Conservation (phyloP, 2,888 invertebrate genomes). For the Itoplectis maculator region DNA sequence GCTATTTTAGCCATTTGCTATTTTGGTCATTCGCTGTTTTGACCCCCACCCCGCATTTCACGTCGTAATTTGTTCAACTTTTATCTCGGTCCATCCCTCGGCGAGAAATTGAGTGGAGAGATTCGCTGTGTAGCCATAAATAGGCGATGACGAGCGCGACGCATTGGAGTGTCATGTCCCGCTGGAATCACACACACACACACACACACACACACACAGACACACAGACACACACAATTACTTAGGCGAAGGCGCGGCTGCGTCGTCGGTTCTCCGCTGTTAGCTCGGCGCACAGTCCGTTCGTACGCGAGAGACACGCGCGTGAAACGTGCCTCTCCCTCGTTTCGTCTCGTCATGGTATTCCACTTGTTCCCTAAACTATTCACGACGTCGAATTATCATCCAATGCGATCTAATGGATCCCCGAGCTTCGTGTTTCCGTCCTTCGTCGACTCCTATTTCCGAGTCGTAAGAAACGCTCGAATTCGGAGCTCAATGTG, state of each 20-base stretch:
- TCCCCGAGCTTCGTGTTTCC: not conserved
- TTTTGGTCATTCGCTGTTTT: no score
- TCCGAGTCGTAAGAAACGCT: not conserved
- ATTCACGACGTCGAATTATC: slow-evolving; percentile 33
- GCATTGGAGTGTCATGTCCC: slow-evolving; percentile 12
- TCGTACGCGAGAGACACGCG: slow-evolving; percentile 24
- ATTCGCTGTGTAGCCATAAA: not conserved
- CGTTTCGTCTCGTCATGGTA: not conserved
- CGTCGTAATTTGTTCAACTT: not conserved
- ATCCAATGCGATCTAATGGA: slow-evolving; percentile 17
- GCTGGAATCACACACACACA: slow-evolving; percentile 10
- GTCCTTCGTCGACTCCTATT: not conserved
- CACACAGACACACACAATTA: slow-evolving; percentile 7
- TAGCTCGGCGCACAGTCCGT: not conserved
- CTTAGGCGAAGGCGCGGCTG: not conserved
- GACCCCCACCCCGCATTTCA: no score
- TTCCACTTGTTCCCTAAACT: slow-evolving; percentile 19
- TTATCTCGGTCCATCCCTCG: not conserved
- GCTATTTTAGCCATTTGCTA: no score
- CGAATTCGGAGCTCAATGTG: not conserved
- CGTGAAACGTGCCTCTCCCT: slow-evolving; percentile 19
- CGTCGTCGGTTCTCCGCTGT: slow-evolving; percentile 9
- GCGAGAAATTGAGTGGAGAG: not conserved
- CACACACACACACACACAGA: slow-evolving; percentile 3
- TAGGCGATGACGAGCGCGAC: not conserved